These are phyloP conservation scores for Xestia rhomboidea DNA, from an alignment of 2,888 invertebrate species.

Conservation along the genomic window DNA sequence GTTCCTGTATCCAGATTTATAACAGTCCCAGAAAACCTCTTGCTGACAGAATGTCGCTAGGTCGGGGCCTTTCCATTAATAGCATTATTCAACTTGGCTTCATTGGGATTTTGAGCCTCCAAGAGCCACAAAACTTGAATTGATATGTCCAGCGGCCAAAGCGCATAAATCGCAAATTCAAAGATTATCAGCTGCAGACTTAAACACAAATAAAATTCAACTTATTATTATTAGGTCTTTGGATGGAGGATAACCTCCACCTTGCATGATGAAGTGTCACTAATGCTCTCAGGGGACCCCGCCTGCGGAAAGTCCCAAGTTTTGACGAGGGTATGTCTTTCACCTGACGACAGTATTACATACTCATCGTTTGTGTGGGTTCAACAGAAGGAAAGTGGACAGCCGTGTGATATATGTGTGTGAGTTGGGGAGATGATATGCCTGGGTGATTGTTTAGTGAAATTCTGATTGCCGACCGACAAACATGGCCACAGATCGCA, in stretches of 20 bases:
- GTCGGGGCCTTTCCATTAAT: not conserved
- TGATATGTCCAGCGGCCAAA: not conserved
- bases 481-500: not conserved
- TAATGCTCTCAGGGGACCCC: constrained; percentile 32
- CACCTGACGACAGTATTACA: constrained; percentile 34
- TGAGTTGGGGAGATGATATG: not conserved
- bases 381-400: not conserved
- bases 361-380: constrained; percentile 15
- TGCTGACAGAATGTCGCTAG: not conserved
- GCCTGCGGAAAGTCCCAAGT: constrained; percentile 6
- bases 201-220: not conserved
- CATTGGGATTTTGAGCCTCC: not conserved
- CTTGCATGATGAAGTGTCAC: constrained; percentile 28
- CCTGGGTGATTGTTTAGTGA: not conserved
- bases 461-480: not conserved
- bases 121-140: too few species aligned
- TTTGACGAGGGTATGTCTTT: constrained; percentile 53
- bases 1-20: not conserved
- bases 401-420: constrained; percentile 8
- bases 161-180: not conserved
- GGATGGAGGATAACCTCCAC: not conserved
- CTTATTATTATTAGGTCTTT: not conserved
- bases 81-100: not conserved
- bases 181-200: not conserved
- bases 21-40: not conserved